Evolutionary conservation across 2,888 invertebrate genomes (phyloP).

Genomic region (Byasa hedistus): DNA sequence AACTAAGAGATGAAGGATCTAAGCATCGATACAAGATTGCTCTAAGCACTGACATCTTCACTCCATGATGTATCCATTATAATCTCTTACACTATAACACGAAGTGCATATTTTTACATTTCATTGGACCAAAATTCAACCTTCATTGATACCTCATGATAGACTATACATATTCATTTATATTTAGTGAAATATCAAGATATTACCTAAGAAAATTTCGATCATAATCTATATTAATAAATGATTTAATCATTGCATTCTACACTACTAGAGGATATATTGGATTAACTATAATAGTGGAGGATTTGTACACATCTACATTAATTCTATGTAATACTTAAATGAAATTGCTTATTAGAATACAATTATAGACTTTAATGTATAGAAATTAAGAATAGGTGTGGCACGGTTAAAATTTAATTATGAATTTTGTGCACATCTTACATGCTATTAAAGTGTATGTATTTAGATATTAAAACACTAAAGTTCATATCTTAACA

Average conservation of each 20-base stretch:
- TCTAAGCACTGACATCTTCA: conserved; percentile 13
- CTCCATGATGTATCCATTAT: conserved; percentile 31
- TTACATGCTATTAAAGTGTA: conserved; percentile 54
- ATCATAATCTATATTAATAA: conserved; percentile 4
- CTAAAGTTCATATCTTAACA: conserved; percentile 41
- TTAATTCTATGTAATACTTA: conserved; percentile 36
- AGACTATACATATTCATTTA: conserved; percentile 35
- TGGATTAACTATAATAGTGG: conserved; percentile 51
- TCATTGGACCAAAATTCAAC: conserved; percentile 80
- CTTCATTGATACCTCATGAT: conserved; percentile 64
- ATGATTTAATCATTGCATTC: conserved; percentile 34
- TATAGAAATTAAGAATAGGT: conserved; percentile 51
- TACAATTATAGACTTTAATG: conserved; percentile 45
- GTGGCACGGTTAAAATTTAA: conserved; percentile 70
- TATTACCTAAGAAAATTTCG: conserved; percentile 9
- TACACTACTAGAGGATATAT: conserved; percentile 44
- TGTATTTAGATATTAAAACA: conserved; percentile 44
- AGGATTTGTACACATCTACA: conserved; percentile 39
- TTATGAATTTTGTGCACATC: conserved; percentile 67
- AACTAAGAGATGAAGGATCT: conserved; percentile 12
- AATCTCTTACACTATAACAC: conserved; percentile 62
- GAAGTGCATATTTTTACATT: conserved; percentile 70
- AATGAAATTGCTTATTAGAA: conserved; percentile 53
- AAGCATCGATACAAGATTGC: conserved; percentile 17
- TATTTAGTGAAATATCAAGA: background rate